Conservation (phyloP, 2,888 invertebrate species). For the Ditylenchus weischeri region DNA sequence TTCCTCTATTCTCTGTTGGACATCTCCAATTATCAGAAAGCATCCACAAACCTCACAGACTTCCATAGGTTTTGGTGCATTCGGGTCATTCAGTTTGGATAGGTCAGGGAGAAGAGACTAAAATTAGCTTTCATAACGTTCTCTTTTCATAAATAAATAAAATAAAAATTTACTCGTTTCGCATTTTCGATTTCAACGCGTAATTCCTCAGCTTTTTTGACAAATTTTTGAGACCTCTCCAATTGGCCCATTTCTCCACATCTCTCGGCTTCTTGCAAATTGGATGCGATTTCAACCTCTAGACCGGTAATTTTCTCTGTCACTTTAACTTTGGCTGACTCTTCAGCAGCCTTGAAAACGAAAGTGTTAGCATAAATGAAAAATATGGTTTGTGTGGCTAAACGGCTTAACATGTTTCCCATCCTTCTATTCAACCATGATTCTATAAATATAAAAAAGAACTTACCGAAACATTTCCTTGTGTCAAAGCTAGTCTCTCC, state of each 20-base stretch:
- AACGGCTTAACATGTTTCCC: too few species aligned
- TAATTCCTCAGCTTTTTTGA: conserved; percentile 25
- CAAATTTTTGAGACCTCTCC: conserved; percentile 29
- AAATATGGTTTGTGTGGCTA: too few species aligned
- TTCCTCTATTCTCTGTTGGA: conserved; percentile 73
- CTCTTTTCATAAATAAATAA: background rate
- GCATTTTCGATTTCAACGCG: conserved; percentile 17
- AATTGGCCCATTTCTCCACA: conserved; percentile 30
- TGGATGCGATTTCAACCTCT: conserved; percentile 29
- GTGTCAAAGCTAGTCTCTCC: conserved; percentile 26
- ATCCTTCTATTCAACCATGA: too few species aligned
- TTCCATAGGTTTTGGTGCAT: conserved; percentile 40
- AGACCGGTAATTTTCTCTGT: conserved; percentile 19
- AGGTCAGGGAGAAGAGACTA: conserved; percentile 17
- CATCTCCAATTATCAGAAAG: conserved; percentile 96
- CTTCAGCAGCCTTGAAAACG: background rate
- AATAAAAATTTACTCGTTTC: background rate
- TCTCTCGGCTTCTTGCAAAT: conserved; percentile 23
- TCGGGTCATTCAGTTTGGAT: conserved; percentile 17
- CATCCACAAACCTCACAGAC: conserved; percentile 97
- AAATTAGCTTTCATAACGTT: background rate
- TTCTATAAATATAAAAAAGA: background rate
- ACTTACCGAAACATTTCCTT: conserved; percentile 11
- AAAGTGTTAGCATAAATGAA: too few species aligned
- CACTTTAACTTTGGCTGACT: conserved; percentile 7